These are phyloP conservation scores for Tetragnatha montana DNA, from an alignment of 2,888 invertebrate species.

Conservation along the genomic window DNA sequence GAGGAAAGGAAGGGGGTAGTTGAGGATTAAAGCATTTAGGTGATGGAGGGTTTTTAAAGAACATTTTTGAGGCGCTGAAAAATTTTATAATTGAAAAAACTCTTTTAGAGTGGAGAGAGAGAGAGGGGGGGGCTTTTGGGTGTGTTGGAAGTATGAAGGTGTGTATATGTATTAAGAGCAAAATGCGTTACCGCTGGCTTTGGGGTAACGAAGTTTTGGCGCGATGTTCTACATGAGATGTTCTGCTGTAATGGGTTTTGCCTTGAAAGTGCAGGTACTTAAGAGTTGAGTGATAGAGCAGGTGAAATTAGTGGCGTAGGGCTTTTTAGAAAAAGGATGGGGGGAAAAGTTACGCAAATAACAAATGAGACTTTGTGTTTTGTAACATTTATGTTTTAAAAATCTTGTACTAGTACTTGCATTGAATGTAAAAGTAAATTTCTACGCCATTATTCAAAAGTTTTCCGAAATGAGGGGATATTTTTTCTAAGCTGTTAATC, in stretches of 20 bases:
- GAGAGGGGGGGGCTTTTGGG: too few species aligned
- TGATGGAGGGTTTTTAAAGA: neutral
- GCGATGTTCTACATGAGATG: neutral
- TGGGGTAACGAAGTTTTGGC: neutral
- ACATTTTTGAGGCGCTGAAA: neutral
- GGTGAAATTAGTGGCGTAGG: neutral
- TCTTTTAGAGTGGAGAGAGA: neutral
- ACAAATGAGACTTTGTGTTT: too few species aligned
- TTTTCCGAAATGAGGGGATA: too few species aligned
- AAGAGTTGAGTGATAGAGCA: neutral
- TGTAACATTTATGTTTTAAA: too few species aligned
- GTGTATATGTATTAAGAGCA: neutral
- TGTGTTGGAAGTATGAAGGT: neutral
- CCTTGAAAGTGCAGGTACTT: neutral
- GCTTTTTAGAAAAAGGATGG: too few species aligned
- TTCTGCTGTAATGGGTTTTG: neutral
- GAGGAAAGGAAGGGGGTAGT: neutral
- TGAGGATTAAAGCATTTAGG: slow-evolving; percentile 4
- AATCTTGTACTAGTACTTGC: too few species aligned
- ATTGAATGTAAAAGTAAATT: too few species aligned
- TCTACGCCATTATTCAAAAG: too few species aligned
- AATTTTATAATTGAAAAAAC: neutral
- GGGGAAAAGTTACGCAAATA: too few species aligned
- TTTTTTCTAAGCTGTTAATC: too few species aligned
- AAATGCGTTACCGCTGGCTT: neutral